These are phyloP conservation scores for Incurvaria masculella DNA, from an alignment of 2,888 invertebrate species.

Conservation along the genomic window DNA sequence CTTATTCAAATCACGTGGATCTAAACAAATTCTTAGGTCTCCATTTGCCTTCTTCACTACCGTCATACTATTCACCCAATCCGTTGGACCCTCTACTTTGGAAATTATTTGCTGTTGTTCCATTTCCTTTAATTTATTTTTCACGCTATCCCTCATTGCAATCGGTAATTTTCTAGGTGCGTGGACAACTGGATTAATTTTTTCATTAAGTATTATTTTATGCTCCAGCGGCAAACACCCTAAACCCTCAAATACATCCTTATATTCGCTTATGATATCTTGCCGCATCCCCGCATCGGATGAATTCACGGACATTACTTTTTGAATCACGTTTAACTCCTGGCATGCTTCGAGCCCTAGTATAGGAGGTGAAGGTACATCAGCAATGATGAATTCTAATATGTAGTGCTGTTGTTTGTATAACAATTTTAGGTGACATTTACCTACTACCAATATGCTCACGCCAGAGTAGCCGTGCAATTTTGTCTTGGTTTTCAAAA, in stretches of 20 bases:
- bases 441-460: neutral
- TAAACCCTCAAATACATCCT: conserved; percentile 10
- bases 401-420: conserved; percentile 1
- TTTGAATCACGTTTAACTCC: conserved; percentile 13
- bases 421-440: conserved; percentile 5
- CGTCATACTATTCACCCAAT: conserved; percentile 20
- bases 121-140: conserved; percentile 10
- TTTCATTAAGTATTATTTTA: conserved; percentile 10
- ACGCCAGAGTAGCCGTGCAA: neutral
- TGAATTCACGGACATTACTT: conserved; percentile 5
- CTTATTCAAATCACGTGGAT: conserved; percentile 12
- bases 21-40: conserved; percentile 11
- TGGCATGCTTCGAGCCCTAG: conserved; percentile 7
- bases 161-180: conserved; percentile 6
- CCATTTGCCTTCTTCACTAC: conserved; percentile 17
- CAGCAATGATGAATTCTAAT: neutral
- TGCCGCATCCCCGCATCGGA: neutral
- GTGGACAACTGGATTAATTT: conserved; percentile 14
- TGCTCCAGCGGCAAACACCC: conserved; percentile 12
- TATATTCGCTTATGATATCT: conserved; percentile 7
- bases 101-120: conserved; percentile 9
- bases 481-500: neutral
- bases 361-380: neutral
- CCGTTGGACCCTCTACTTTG: conserved; percentile 9
- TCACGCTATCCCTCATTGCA: conserved; percentile 7